Percentiles rank a stretch among this genome's conserved stretches.
These are phyloP conservation scores for Phania funesta DNA, from an alignment of 2,888 invertebrate genomes.

Conservation along the genomic window DNA sequence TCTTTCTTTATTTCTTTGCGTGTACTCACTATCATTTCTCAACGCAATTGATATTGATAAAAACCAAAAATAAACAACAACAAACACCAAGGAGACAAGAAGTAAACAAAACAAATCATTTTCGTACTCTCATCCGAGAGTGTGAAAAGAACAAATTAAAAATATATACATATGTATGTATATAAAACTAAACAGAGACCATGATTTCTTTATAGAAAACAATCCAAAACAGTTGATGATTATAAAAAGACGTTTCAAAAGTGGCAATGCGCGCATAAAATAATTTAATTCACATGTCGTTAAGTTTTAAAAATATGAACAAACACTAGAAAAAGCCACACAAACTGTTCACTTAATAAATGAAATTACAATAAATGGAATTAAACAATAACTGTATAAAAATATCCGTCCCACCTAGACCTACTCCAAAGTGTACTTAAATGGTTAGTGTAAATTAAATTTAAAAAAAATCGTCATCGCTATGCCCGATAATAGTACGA, in stretches of 20 bases:
- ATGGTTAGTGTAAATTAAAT: not conserved
- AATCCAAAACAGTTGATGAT: slow-evolving; percentile 53
- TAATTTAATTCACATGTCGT: slow-evolving; percentile 1
- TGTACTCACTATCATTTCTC: slow-evolving; percentile 16
- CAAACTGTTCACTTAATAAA: slow-evolving; percentile 27
- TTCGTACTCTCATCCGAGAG: not conserved
- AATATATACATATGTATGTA: not conserved
- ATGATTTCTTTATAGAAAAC: slow-evolving; percentile 37
- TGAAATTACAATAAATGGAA: slow-evolving; percentile 39
- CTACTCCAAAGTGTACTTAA: not conserved
- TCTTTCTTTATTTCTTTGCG: not conserved
- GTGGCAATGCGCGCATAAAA: slow-evolving; percentile 38
- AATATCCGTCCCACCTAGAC: not conserved
- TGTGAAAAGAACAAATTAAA: not conserved
- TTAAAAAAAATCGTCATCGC: not conserved
- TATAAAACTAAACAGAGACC: slow-evolving; percentile 5
- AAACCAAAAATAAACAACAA: slow-evolving; percentile 28
- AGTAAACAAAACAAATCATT: slow-evolving; percentile 12
- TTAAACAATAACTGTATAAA: not conserved
- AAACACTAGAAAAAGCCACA: slow-evolving; percentile 2
- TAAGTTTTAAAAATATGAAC: not conserved
- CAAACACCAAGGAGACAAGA: slow-evolving; percentile 29
- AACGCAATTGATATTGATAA: slow-evolving; percentile 45
- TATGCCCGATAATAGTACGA: slow-evolving; percentile 68
- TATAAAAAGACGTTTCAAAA: slow-evolving; percentile 42